Base-by-base conservation (phyloP, 2,797 vertebrate genomes). In the Hafferia zeledoni region DNA sequence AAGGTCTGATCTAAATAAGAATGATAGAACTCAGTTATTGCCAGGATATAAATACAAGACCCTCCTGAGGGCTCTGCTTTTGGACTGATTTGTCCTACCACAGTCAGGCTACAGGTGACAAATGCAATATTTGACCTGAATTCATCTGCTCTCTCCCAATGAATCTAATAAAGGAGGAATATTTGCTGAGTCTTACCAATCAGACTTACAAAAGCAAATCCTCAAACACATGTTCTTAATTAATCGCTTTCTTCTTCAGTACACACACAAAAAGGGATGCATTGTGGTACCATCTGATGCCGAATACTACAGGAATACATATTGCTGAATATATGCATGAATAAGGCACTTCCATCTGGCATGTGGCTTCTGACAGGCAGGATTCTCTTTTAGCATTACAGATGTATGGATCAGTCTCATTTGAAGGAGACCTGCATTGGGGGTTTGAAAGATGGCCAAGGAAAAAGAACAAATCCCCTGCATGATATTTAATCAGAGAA, bases 121-220 rank as follows among this genome's bases (percentile, higher is more conserved):
- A 83, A 64, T 25, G 37, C 47, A 64, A 0, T 37, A 22, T 49
- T 82, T 87, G 37, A 64, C 30, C 33, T 79, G 23, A 65, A 86
- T 85, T 87, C 43, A 59, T 27, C 37, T 85, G 23, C 64, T 59
- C 5, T 57, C 30, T 78, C 35, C 47, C 3, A 3, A 3, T 50
- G 83, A 44, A 65, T 52, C 37, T 67, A 46, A 75, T 35, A 14
- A 7, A 69, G 39, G 61, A 76, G 79, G 69, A 83, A 68, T 69
- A 80, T 47, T 80, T 44, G 41, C 60, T 68, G 33, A 76, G 35
- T 55, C 16, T 61, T 71, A 64, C 39, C 28, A 44, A 68, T 56
- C 25, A 83, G 87, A 53, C 28, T 93, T 81, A 59, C 5, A 94
- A 87, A 79, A 89, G 53, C 53, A 92, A 93, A 83, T 64, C 76